phyloP scores from a whole-genome alignment of 2,797 vertebrate genomes.

The Euphonia xanthogaster region DNA sequence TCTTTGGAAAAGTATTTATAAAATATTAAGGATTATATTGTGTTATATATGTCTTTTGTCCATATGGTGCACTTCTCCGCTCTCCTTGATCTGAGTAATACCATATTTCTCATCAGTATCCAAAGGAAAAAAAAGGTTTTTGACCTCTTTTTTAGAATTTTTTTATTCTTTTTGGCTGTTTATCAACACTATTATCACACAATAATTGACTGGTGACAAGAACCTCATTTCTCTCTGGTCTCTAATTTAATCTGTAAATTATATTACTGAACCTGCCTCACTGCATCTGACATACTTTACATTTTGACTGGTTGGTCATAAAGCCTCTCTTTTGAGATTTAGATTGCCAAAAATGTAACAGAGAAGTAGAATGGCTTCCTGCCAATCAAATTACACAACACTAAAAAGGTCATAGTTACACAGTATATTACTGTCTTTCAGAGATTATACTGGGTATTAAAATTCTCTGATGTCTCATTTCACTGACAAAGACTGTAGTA shows the following conservation, averaged over 20 bases:
- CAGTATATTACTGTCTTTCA: conserved; percentile 11
- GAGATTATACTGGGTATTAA: conserved; percentile 16
- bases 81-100: background rate
- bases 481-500: background rate
- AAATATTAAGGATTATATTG: background rate
- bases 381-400: conserved; percentile 49
- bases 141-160: background rate
- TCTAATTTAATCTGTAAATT: conserved; percentile 18
- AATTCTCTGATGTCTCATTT: conserved; percentile 42
- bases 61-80: background rate
- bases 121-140: background rate
- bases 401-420: conserved; percentile 17
- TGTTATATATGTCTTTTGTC: background rate
- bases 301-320: background rate
- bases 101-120: background rate
- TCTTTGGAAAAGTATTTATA: background rate
- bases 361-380: conserved; percentile 35
- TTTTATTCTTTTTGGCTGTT: background rate
- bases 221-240: background rate
- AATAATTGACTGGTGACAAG: background rate
- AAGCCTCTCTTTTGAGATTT: conserved; percentile 6
- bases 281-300: background rate
- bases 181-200: background rate
- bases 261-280: background rate
- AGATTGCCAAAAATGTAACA: background rate